A percentile compares a stretch with the other conserved stretches of the same genome.
Evolutionary conservation across 1,140 invertebrate species (phyloP).

Genomic region (Venustaconcha ellipsiformis): DNA sequence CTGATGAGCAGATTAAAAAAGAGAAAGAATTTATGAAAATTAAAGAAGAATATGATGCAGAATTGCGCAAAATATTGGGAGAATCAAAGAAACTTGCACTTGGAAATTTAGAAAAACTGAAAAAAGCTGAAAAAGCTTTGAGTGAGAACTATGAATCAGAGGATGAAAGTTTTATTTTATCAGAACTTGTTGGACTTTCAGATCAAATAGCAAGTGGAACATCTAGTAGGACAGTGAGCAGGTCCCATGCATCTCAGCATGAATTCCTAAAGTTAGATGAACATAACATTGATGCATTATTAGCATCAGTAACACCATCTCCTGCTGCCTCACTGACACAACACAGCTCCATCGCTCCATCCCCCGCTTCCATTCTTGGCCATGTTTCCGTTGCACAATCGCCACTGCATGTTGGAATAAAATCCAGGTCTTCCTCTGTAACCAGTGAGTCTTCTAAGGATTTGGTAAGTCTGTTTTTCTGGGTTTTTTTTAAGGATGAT

Average conservation of each 20-base stretch:
- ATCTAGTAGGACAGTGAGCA: conserved; percentile 41
- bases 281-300: conserved; percentile 25
- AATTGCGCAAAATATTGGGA: conserved; percentile 43
- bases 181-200: conserved; percentile 16
- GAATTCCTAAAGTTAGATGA: conserved; percentile 44
- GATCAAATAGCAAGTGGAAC: conserved; percentile 29
- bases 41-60: conserved; percentile 51
- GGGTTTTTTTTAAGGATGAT: no score
- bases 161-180: conserved; percentile 34
- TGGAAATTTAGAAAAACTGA: conserved; percentile 52
- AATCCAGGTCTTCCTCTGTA: conserved; percentile 23
- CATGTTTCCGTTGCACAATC: conserved; percentile 2
- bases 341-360: no score
- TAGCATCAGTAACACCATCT: conserved; percentile 25
- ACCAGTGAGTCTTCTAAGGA: conserved; percentile 30
- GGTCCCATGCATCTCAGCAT: conserved; percentile 32
- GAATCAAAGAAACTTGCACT: conserved; percentile 51
- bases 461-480: conserved; percentile 10
- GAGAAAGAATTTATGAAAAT: conserved; percentile 49
- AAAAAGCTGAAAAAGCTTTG: conserved; percentile 49
- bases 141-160: conserved; percentile 45
- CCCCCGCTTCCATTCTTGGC: no score
- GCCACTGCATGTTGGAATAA: conserved; percentile 10
- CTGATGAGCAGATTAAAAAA: conserved; percentile 39
- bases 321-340: no score